A percentile compares a stretch with the other conserved stretches of the same genome.
These are phyloP conservation scores for Sitta europaea DNA, from an alignment of 2,113 vertebrate genomes.

Conservation along the genomic window DNA sequence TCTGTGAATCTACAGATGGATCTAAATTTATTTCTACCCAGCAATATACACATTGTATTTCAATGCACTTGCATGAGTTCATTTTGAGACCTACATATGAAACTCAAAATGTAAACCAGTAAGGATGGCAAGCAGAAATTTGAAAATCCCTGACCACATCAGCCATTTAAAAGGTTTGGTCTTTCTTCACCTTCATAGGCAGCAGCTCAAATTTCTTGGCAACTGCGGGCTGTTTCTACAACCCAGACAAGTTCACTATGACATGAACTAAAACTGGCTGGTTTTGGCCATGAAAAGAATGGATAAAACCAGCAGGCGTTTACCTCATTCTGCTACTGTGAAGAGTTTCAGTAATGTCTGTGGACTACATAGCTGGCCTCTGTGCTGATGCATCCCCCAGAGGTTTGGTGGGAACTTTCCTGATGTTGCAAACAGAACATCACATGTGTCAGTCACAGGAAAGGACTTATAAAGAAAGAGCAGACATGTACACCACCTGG, in stretches of 20 bases:
- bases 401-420: not conserved
- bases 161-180: not conserved
- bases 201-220: not conserved
- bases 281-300: not conserved
- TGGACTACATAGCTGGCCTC: not conserved
- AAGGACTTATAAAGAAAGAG: not conserved
- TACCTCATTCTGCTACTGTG: not conserved
- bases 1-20: not conserved
- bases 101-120: not conserved
- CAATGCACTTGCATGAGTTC: not conserved
- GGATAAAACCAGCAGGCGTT: not conserved
- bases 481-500: not conserved
- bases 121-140: not conserved
- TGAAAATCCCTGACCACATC: not conserved
- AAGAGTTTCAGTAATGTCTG: not conserved
- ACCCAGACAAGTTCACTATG: not conserved
- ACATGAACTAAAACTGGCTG: not conserved
- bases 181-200: not conserved
- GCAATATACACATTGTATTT: not conserved
- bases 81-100: not conserved
- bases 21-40: not conserved
- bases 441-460: rapidly evolving
- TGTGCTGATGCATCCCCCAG: not conserved
- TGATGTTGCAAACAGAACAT: not conserved
- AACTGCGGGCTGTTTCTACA: not conserved